These are phyloP conservation scores for Pecten maximus DNA, from an alignment of 2,888 invertebrate genomes.

Conservation along the genomic window DNA sequence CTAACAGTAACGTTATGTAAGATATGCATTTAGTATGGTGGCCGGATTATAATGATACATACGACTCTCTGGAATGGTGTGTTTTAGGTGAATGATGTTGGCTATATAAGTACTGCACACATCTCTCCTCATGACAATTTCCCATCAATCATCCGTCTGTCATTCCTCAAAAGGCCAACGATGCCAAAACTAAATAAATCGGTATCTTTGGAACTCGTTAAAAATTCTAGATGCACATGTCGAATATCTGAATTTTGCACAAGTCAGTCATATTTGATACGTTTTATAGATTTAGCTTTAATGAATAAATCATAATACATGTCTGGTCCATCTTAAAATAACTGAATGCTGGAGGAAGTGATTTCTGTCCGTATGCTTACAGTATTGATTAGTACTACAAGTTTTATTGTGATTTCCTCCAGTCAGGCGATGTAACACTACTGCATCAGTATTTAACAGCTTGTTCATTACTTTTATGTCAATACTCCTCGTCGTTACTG, in stretches of 20 bases:
- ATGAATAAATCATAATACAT: constrained; percentile 13
- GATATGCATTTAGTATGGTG: not conserved
- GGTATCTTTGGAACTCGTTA: not conserved
- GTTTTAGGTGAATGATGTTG: not conserved
- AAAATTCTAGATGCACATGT: not conserved
- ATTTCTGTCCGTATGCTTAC: constrained; percentile 21
- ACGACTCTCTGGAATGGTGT: not conserved
- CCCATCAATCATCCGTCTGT: not conserved
- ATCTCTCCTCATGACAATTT: not conserved
- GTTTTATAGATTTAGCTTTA: constrained; percentile 14
- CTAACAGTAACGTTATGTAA: not conserved
- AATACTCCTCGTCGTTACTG: not conserved
- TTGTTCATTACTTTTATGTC: not conserved
- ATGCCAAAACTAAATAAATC: not conserved
- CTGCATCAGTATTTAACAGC: not conserved
- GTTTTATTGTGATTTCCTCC: not conserved
- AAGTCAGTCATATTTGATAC: not conserved
- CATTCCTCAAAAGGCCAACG: not conserved
- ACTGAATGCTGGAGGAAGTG: not conserved
- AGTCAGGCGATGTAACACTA: not conserved
- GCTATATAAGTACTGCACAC: not conserved
- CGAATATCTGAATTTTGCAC: not conserved
- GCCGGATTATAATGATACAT: not conserved
- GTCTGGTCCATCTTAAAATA: constrained; percentile 28
- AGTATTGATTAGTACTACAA: not conserved